phyloP scores from a whole-genome alignment of 2,888 invertebrate species.

The Ecliptopera silaceata region DNA sequence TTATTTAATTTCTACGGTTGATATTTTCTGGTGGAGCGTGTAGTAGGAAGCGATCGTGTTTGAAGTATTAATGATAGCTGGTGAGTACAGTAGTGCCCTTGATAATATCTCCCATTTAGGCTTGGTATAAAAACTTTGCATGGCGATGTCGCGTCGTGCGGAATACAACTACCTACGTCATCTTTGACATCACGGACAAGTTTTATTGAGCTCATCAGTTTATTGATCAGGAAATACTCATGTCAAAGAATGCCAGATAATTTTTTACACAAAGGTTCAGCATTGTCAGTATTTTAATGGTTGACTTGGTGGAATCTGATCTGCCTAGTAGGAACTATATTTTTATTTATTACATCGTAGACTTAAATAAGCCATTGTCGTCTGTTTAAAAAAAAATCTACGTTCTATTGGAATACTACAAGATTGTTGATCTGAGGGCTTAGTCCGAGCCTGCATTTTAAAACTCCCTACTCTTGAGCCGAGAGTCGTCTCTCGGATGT shows the following conservation, averaged over 20 bases:
- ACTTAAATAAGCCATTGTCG: too few relatives aligned
- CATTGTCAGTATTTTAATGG: not conserved
- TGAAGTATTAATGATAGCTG: constrained; percentile 5
- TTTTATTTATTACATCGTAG: too few relatives aligned
- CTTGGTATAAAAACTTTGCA: constrained; percentile 11
- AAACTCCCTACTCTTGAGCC: too few relatives aligned
- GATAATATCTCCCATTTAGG: constrained; percentile 13
- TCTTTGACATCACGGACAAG: not conserved
- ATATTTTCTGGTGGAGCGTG: not conserved
- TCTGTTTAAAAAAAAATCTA: too few relatives aligned
- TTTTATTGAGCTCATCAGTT: not conserved
- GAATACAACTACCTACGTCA: constrained; percentile 9
- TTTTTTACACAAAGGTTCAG: not conserved
- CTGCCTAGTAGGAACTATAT: too few relatives aligned
- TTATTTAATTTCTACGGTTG: not conserved
- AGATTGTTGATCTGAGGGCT: too few relatives aligned
- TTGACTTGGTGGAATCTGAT: not conserved
- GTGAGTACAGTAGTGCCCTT: constrained; percentile 3
- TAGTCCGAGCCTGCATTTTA: too few relatives aligned
- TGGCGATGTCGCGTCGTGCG: constrained; percentile 8
- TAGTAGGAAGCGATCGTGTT: constrained; percentile 5
- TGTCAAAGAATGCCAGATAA: not conserved
- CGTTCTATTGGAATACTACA: too few relatives aligned
- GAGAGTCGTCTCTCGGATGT: too few relatives aligned
- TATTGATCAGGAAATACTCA: not conserved